A percentile compares a stretch with the other conserved stretches of the same genome.
Evolutionary conservation across 2,797 vertebrate genomes (phyloP).

Genomic region (Muscicapa striata): DNA sequence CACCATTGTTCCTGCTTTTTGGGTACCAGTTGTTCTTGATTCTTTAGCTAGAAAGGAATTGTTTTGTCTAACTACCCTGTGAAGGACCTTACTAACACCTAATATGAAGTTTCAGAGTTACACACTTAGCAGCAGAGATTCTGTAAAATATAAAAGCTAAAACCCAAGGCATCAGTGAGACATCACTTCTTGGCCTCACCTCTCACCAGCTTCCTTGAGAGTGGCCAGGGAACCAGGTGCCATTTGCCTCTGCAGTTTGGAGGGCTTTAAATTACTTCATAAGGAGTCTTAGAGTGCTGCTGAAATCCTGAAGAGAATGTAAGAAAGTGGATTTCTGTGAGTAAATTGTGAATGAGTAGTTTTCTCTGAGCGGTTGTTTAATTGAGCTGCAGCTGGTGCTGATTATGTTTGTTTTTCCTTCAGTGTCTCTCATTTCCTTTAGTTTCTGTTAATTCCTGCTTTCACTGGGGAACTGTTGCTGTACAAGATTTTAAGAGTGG

Average conservation of each 20-base stretch:
- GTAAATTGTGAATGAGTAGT: constrained; percentile 34
- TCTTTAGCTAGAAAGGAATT: too few species aligned
- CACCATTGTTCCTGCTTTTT: too few species aligned
- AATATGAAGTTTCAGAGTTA: too few species aligned
- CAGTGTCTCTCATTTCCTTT: constrained; percentile 67
- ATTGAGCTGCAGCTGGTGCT: constrained; percentile 70
- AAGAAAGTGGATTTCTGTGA: constrained; percentile 35
- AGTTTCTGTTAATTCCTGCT: constrained; percentile 59
- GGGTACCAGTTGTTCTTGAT: too few species aligned
- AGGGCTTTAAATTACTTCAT: background rate
- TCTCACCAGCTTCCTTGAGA: background rate
- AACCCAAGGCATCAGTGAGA: background rate
- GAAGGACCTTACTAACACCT: too few species aligned
- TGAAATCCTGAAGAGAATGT: constrained; percentile 3
- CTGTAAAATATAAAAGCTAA: too few species aligned
- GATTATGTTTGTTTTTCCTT: constrained; percentile 68
- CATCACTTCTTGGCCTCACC: background rate
- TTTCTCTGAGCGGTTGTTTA: constrained; percentile 42
- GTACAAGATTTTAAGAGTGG: constrained; percentile 34
- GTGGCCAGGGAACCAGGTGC: background rate
- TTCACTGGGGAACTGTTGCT: constrained; percentile 51
- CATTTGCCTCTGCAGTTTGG: background rate
- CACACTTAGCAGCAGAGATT: too few species aligned
- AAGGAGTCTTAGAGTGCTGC: background rate
- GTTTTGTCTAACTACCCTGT: too few species aligned